phyloP scores from a whole-genome alignment of 1,140 invertebrate genomes.

The Xylocopa sonorina region DNA sequence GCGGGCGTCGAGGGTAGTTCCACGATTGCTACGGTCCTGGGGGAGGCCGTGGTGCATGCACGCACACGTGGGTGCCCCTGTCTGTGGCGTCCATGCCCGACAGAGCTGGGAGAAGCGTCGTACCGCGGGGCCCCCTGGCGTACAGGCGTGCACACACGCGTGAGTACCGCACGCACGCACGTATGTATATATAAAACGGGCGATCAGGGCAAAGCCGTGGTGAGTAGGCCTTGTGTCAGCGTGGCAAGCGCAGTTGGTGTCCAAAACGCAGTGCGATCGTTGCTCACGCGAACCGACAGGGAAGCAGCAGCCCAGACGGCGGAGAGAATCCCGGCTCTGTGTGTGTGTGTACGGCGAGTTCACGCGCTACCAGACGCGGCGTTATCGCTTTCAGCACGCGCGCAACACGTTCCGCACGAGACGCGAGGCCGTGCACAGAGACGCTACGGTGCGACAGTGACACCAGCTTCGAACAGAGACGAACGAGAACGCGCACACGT shows the following conservation, averaged over 20 bases:
- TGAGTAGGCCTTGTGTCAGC: conserved; percentile 56
- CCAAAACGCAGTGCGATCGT: conserved; percentile 13
- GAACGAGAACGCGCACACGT: background rate
- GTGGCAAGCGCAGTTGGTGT: conserved; percentile 14
- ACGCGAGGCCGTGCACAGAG: background rate
- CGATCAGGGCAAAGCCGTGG: conserved; percentile 47
- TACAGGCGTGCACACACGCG: conserved; percentile 29
- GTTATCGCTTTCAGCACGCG: background rate
- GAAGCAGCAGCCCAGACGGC: background rate
- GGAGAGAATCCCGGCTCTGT: background rate
- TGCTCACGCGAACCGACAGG: background rate
- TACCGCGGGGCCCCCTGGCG: conserved; percentile 30
- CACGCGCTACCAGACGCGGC: background rate
- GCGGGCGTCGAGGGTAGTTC: conserved; percentile 8
- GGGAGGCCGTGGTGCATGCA: conserved; percentile 1
- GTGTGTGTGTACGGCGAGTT: background rate
- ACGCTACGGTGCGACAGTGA: background rate
- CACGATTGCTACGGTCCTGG: conserved; percentile 34
- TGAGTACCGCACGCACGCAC: background rate
- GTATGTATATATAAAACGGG: conserved; percentile 15
- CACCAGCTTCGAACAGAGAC: background rate
- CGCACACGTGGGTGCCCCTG: conserved; percentile 31
- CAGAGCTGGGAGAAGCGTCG: conserved; percentile 14
- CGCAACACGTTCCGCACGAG: background rate
- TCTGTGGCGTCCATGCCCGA: conserved; percentile 5